Conservation (phyloP, 2,888 invertebrate species). For the Cinara cedri region DNA sequence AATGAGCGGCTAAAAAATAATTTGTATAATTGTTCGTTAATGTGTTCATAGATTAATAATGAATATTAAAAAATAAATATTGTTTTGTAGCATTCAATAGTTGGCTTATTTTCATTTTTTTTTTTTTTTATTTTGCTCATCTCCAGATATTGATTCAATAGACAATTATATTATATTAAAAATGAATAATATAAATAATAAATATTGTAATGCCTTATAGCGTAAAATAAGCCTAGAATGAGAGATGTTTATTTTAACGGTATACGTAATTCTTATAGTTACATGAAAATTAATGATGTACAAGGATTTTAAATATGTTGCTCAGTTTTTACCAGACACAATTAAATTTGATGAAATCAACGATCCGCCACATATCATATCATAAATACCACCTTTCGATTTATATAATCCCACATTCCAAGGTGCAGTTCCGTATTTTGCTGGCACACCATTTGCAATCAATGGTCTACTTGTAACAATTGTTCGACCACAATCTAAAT, state of each 20-base stretch:
- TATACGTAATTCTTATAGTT: too few species aligned
- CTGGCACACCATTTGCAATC: constrained; percentile 61
- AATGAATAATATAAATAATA: too few species aligned
- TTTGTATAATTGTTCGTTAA: background rate
- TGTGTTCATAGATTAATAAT: background rate
- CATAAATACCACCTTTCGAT: constrained; percentile 6
- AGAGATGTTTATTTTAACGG: too few species aligned
- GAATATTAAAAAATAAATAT: background rate
- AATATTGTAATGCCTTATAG: too few species aligned
- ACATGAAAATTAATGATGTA: too few species aligned
- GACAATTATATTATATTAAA: too few species aligned
- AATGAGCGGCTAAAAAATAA: constrained; percentile 54
- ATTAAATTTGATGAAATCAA: constrained; percentile 49
- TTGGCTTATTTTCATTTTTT: too few species aligned
- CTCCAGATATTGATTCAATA: too few species aligned
- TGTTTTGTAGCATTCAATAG: too few species aligned
- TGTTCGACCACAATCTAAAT: constrained; percentile 63
- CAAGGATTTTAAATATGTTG: background rate
- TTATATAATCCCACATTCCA: constrained; percentile 54
- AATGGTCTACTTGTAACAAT: constrained; percentile 59
- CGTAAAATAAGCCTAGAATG: too few species aligned
- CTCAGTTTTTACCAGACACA: constrained; percentile 47
- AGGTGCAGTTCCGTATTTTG: constrained; percentile 62
- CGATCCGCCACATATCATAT: constrained; percentile 56
- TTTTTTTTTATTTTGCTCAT: too few species aligned